A percentile compares a stretch with the other conserved stretches of the same genome.
phyloP scores from a whole-genome alignment of 2,888 invertebrate species.

The Epinotia demarniana region DNA sequence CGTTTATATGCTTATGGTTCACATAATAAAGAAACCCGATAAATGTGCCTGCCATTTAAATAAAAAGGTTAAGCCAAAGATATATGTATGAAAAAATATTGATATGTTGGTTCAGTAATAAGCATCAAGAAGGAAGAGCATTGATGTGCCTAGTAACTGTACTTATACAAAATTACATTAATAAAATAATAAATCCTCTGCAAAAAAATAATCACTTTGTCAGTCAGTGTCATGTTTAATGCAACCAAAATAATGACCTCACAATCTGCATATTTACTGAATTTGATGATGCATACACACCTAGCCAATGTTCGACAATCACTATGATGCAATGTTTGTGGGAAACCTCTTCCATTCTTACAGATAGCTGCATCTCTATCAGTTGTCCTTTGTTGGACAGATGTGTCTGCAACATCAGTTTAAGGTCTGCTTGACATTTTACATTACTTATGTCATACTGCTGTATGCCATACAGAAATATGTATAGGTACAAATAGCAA shows the following conservation, averaged over 20 bases:
- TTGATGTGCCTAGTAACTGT: conserved; percentile 41
- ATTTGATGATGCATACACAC: not conserved
- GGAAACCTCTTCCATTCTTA: not conserved
- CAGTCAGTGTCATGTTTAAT: conserved; percentile 6
- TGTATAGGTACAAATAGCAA: conserved; percentile 14
- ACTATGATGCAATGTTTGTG: not conserved
- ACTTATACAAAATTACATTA: not conserved
- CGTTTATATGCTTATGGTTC: conserved; percentile 7
- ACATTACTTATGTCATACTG: not conserved
- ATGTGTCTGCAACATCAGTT: not conserved
- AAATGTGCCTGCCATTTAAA: conserved; percentile 41
- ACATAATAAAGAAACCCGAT: conserved; percentile 21
- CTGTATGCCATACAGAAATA: conserved; percentile 8
- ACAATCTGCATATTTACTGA: conserved; percentile 1
- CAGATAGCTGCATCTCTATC: not conserved
- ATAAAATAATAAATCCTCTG: not conserved
- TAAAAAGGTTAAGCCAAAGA: conserved; percentile 36
- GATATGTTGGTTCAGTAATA: conserved; percentile 31
- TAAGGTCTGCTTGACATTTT: not conserved
- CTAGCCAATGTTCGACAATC: not conserved
- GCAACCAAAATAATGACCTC: not conserved
- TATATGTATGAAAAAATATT: conserved; percentile 27
- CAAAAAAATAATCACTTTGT: not conserved
- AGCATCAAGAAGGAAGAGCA: conserved; percentile 23
- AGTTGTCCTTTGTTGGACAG: not conserved